phyloP scores from a whole-genome alignment of 2,113 vertebrate species.

The Sitta europaea region DNA sequence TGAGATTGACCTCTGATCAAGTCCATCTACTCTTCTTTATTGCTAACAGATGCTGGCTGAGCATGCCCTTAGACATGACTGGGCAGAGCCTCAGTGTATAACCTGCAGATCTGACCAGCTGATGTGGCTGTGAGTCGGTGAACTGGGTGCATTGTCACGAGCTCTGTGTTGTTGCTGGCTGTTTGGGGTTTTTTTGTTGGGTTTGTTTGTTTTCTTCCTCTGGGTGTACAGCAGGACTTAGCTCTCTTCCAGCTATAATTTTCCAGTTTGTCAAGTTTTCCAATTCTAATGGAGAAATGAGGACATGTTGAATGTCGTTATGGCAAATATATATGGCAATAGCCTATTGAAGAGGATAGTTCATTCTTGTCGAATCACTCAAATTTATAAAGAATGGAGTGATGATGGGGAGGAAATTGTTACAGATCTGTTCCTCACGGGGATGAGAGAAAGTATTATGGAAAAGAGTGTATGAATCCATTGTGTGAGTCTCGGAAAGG shows the following conservation, averaged over 20 bases:
- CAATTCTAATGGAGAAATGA: background rate
- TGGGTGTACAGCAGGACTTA: background rate
- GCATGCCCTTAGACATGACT: background rate
- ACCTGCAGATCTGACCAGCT: background rate
- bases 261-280: background rate
- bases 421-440: background rate
- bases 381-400: background rate
- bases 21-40: background rate
- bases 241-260: background rate
- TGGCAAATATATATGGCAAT: background rate
- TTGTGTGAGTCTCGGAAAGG: background rate
- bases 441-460: background rate
- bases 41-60: background rate
- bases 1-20: background rate
- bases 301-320: background rate
- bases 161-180: background rate
- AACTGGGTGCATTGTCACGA: background rate
- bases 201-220: background rate
- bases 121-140: background rate
- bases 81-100: background rate
- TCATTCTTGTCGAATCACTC: background rate
- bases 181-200: background rate
- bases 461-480: background rate
- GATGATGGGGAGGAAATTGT: background rate
- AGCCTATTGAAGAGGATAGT: background rate